phyloP scores from a whole-genome alignment of 2,797 vertebrate species.

The Cossypha heuglini region DNA sequence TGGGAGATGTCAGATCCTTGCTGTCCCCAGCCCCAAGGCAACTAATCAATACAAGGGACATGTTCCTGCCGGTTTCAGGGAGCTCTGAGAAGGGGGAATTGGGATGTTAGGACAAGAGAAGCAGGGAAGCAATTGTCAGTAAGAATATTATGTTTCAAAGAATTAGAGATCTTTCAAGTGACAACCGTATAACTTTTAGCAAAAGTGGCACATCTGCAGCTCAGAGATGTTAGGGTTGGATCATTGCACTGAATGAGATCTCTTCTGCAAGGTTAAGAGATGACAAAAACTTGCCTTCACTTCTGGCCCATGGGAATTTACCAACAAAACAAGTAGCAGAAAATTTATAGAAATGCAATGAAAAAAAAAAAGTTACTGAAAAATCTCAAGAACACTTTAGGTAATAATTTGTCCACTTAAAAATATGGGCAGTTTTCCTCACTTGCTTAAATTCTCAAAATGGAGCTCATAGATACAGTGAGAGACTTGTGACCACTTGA shows the following conservation, averaged over 20 bases:
- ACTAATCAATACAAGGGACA: neutral
- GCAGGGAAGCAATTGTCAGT: neutral
- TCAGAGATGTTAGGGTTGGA: neutral
- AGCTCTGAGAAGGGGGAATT: neutral
- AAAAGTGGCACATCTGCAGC: neutral
- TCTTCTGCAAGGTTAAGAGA: neutral
- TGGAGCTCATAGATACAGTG: fast-evolving
- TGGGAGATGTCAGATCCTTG: neutral
- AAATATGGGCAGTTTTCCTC: neutral
- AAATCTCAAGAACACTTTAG: neutral
- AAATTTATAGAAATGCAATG: neutral
- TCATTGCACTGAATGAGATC: fast-evolving
- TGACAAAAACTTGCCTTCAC: neutral
- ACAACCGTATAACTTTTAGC: neutral
- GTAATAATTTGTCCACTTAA: neutral
- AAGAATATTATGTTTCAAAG: neutral
- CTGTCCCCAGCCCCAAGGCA: fast-evolving
- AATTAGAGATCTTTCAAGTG: neutral
- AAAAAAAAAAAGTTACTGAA: neutral
- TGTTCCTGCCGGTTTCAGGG: neutral
- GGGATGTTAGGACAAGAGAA: neutral
- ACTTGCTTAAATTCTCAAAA: neutral
- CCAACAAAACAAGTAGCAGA: neutral
- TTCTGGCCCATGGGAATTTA: neutral
- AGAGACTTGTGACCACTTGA: neutral